A percentile compares a stretch with the other conserved stretches of the same genome.
These are phyloP conservation scores for Nowickia ferox DNA, from an alignment of 2,888 invertebrate genomes.

Conservation along the genomic window DNA sequence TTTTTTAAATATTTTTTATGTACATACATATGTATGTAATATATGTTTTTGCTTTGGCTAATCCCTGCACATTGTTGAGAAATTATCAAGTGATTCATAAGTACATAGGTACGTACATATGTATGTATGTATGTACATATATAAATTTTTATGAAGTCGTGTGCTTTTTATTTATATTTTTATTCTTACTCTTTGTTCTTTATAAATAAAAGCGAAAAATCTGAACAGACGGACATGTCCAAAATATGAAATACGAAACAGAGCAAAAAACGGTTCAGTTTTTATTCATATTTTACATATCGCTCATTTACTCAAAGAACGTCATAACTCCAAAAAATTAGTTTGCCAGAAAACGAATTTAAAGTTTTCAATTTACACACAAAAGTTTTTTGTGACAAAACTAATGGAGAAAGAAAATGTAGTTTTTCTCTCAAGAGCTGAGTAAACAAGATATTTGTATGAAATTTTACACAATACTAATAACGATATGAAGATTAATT, in stretches of 20 bases:
- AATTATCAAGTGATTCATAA: constrained; percentile 39
- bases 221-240: constrained; percentile 34
- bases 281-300: neutral
- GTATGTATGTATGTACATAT: neutral
- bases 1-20: constrained; percentile 4
- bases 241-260: constrained; percentile 32
- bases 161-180: constrained; percentile 1
- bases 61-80: constrained; percentile 18
- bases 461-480: too few relatives aligned
- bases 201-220: constrained; percentile 30
- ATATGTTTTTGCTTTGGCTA: neutral
- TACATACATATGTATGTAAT: too few relatives aligned
- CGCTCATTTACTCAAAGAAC: too few relatives aligned
- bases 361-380: too few relatives aligned
- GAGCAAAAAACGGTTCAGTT: constrained; percentile 31
- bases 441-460: too few relatives aligned
- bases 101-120: neutral
- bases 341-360: too few relatives aligned
- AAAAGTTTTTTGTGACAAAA: too few relatives aligned
- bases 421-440: too few relatives aligned
- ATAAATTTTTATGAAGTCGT: neutral
- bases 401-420: too few relatives aligned
- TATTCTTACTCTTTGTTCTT: constrained; percentile 54
- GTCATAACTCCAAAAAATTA: too few relatives aligned
- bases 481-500: too few relatives aligned